Evolutionary conservation across 2,888 invertebrate genomes (phyloP).

Genomic region (Eubasilissa splendida): DNA sequence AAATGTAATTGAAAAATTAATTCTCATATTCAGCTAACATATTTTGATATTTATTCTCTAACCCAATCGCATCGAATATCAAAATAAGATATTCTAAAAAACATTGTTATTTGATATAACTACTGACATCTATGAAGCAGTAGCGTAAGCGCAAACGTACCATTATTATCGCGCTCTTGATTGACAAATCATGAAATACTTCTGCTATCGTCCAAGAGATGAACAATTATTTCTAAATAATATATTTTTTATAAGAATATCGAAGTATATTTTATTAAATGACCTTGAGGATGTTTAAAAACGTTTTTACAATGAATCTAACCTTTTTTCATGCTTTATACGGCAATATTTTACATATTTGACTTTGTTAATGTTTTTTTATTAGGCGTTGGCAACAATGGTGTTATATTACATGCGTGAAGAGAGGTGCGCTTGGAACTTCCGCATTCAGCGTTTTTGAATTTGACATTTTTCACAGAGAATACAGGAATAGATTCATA

Average conservation of each 20-base stretch:
- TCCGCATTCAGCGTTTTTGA: conserved; percentile 9
- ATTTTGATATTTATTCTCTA: too few species aligned
- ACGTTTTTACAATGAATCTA: too few species aligned
- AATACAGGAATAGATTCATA: too few species aligned
- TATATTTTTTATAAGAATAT: background rate
- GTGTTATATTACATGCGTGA: conserved; percentile 18
- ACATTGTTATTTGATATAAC: background rate
- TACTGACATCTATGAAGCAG: background rate
- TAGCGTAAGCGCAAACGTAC: background rate
- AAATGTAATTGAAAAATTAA: too few species aligned
- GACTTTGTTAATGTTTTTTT: background rate
- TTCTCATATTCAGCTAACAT: too few species aligned
- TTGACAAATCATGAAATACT: background rate
- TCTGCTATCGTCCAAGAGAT: background rate
- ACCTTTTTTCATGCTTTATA: too few species aligned
- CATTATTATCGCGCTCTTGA: background rate
- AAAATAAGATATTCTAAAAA: background rate
- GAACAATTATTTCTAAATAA: background rate
- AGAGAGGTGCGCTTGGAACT: background rate
- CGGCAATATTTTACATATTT: too few species aligned
- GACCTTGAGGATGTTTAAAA: too few species aligned
- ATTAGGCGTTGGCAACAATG: conserved; percentile 18
- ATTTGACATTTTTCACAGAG: background rate
- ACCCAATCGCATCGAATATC: too few species aligned
- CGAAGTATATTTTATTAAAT: too few species aligned